Evolutionary conservation across 1,140 invertebrate species (phyloP).

Genomic region (Lucilia cuprina): DNA sequence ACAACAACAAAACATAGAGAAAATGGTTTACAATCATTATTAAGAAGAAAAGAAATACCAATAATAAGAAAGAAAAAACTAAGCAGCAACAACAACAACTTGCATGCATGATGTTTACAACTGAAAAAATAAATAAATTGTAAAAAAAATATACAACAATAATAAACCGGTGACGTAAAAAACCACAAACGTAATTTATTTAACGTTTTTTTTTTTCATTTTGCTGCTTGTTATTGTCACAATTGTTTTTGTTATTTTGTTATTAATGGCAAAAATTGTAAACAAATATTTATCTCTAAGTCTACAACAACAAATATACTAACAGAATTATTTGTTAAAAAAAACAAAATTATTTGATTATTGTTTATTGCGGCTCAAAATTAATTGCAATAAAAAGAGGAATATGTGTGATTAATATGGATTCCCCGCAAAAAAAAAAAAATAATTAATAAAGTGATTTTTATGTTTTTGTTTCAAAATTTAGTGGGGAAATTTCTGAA

Average conservation of each 20-base stretch:
- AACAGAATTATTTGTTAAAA: no score
- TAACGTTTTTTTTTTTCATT: neutral
- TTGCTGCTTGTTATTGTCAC: neutral
- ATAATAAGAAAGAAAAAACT: neutral
- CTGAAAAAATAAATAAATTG: neutral
- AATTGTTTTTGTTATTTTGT: neutral
- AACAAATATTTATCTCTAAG: neutral
- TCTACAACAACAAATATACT: no score
- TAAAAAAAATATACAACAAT: neutral
- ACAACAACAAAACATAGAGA: neutral
- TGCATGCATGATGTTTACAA: neutral
- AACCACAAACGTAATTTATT: conserved; percentile 29
- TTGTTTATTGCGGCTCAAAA: no score
- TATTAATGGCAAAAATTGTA: neutral
- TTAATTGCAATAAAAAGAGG: no score
- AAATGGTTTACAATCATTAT: no score
- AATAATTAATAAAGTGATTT: no score
- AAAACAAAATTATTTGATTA: no score
- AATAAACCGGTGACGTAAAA: conserved; percentile 28
- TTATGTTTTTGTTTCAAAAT: no score
- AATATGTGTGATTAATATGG: no score
- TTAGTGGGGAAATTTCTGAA: no score
- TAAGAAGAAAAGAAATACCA: neutral
- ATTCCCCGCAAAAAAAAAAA: no score
- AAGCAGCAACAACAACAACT: neutral